phyloP scores from a whole-genome alignment of 2,888 invertebrate species.

The Aporophyla lueneburgensis region DNA sequence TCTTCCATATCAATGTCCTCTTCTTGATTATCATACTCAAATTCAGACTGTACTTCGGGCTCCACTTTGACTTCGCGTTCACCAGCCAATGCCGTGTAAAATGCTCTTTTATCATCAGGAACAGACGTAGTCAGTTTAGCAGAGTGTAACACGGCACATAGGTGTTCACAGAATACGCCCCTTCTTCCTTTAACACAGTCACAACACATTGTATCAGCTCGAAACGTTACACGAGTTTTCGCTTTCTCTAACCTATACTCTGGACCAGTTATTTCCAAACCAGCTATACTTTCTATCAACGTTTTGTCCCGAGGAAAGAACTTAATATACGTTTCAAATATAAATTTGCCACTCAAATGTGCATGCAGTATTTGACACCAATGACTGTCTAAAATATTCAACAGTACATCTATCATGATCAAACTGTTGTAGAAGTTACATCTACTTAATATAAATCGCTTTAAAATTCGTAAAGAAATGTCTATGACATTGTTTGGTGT shows the following conservation, averaged over 20 bases:
- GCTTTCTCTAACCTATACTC: conserved; percentile 26
- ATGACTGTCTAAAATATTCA: conserved; percentile 71
- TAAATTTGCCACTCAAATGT: conserved; percentile 45
- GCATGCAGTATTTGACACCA: conserved; percentile 63
- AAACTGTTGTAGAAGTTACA: conserved; percentile 66
- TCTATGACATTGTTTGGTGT: conserved; percentile 37
- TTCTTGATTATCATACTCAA: conserved; percentile 7
- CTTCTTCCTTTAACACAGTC: conserved; percentile 67
- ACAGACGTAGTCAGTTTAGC: conserved; percentile 12
- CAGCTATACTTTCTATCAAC: conserved; percentile 15
- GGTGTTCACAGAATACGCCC: conserved; percentile 72
- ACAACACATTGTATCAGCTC: conserved; percentile 71
- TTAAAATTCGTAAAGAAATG: conserved; percentile 51
- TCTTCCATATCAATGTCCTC: conserved; percentile 28
- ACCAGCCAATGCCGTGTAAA: conserved; percentile 60
- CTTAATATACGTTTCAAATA: conserved; percentile 52
- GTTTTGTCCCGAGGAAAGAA: conserved; percentile 37
- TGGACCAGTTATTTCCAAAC: conserved; percentile 13
- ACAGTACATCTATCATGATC: conserved; percentile 71
- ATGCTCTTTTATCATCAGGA: conserved; percentile 41
- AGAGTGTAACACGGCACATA: conserved; percentile 67
- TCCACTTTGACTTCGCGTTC: conserved; percentile 41
- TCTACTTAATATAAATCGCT: conserved; percentile 50
- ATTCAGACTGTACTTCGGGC: neutral
- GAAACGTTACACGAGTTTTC: conserved; percentile 52